phyloP scores from a whole-genome alignment of 2,113 vertebrate genomes.

The Oreocharis arfaki region DNA sequence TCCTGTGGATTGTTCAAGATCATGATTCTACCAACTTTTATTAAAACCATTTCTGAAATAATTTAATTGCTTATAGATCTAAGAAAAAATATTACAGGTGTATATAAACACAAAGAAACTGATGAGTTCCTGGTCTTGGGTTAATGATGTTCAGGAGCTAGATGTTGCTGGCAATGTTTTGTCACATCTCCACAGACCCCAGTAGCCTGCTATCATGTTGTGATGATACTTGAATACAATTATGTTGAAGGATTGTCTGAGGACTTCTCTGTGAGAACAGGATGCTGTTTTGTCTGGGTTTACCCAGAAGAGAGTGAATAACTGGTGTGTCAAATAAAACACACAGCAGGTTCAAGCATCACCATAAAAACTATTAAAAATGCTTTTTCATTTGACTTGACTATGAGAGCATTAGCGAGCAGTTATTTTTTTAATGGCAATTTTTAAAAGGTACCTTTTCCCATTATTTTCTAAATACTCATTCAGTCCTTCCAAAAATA shows the following conservation, averaged over 20 bases:
- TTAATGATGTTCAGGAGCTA: background rate
- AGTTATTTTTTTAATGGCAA: background rate
- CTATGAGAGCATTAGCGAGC: background rate
- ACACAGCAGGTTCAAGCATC: background rate
- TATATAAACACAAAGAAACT: background rate
- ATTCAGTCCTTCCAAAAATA: background rate
- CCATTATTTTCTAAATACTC: background rate
- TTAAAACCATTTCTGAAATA: background rate
- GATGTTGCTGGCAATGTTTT: background rate
- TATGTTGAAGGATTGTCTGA: background rate
- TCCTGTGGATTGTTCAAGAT: background rate
- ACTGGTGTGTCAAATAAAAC: background rate
- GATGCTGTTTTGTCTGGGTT: background rate
- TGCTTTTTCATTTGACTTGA: background rate
- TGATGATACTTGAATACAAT: background rate
- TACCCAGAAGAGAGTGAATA: background rate
- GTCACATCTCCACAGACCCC: background rate
- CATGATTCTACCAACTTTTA: background rate
- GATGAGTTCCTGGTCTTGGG: background rate
- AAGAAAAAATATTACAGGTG: background rate
- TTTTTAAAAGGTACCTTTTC: fast-evolving
- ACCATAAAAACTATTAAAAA: background rate
- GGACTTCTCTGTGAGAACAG: background rate
- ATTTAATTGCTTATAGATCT: background rate
- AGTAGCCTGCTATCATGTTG: background rate